Evolutionary conservation across 2,113 vertebrate genomes (phyloP).

Genomic region (Thryonomys swinderianus): DNA sequence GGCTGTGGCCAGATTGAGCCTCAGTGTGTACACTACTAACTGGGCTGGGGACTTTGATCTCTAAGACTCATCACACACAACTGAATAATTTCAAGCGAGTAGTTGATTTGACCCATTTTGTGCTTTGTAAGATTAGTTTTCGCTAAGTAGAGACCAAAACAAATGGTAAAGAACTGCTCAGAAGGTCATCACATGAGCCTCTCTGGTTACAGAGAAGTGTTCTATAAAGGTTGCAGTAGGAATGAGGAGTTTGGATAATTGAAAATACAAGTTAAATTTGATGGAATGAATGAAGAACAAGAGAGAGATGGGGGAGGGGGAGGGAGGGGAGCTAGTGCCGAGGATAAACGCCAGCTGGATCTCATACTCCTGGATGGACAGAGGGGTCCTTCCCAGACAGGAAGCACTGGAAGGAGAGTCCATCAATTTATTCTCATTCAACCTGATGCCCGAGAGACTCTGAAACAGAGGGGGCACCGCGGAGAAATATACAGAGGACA

Average conservation of each 20-base stretch:
- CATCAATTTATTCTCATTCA: background rate
- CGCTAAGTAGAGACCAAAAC: conserved; percentile 19
- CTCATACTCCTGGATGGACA: background rate
- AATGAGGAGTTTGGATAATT: background rate
- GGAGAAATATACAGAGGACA: no score
- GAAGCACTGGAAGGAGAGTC: background rate
- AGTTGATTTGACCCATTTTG: background rate
- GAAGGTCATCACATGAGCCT: background rate
- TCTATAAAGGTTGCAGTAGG: background rate
- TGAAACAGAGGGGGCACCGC: background rate
- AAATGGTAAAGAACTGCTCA: background rate
- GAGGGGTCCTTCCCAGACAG: background rate
- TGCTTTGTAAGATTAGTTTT: background rate
- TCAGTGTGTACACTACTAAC: no score
- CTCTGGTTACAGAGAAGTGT: background rate
- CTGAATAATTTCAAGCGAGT: background rate
- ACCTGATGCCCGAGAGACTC: background rate
- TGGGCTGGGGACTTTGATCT: background rate
- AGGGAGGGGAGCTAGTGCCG: background rate
- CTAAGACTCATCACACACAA: background rate
- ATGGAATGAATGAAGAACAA: background rate
- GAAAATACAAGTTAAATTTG: background rate
- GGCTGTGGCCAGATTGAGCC: background rate
- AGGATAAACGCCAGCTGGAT: background rate
- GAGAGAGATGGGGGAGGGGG: no score